Base-by-base conservation (phyloP, 2,797 vertebrate species). In the Nyctibius grandis region DNA sequence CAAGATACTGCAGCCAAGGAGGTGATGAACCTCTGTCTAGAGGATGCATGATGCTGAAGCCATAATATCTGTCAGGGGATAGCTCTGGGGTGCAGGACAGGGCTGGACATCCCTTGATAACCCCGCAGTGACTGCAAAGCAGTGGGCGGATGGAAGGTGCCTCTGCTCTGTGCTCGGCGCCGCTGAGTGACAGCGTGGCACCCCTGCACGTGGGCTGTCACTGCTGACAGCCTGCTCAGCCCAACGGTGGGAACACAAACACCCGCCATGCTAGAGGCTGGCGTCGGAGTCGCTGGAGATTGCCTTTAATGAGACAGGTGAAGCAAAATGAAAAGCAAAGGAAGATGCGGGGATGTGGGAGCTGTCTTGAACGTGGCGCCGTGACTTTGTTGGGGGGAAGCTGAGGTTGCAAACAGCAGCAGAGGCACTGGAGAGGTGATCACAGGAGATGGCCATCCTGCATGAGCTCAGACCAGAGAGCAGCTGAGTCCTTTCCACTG, bases 281-380 rank as follows among this genome's bases (percentile, higher is more conserved):
- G 91, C 0, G 33, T 34, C 4, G 0, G 74, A 86, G 70, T 29
- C 1, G 21, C 80, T 89, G 89, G 81, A 89, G 88, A 36, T 64
- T 65, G 85, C 50, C 67, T 89, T 86, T 84, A 86, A 89, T 79
- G 85, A 91, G 93, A 88, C 72, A 90, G 80, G 83, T 33, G 80
- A 74, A 93, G 81, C n/a, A 53, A 64, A 95, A 68, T 48, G 73
- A 63, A 86, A 83, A 70, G 70, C 92, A 54, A 91, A 90, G 76
- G n/a, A 70, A 69, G 88, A 80, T n/a, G 68, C 23, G 23, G 79
- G 63, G 75, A 90, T 80, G 47, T 29, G 68, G 60, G 85, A 88
- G 60, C 90, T 40, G 79, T 53, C 85, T 91, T 5, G 23, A 40
- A 76, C 1, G 1, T 10, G 9, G 34, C 0, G 0, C 72, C 2